Conservation (phyloP, 1,140 invertebrate genomes). For the Drosophila burlai region DNA sequence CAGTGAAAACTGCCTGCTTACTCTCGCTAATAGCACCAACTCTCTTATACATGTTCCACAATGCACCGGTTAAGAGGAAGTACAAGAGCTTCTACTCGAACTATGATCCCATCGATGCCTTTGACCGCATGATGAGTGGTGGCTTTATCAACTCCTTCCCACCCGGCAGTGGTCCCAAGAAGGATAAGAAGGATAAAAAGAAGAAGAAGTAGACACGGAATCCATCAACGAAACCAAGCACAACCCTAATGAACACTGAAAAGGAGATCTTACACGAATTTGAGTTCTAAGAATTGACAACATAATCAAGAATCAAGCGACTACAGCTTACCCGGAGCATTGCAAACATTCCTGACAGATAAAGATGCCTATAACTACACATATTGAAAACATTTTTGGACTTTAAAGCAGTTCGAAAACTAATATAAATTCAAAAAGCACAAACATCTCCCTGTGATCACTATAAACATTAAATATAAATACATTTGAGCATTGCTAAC, state of each 20-base stretch:
- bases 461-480: not conserved
- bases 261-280: conserved; percentile 34
- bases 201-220: conserved; percentile 20
- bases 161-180: conserved; percentile 38
- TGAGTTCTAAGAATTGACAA: conserved; percentile 30
- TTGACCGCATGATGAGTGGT: conserved; percentile 62
- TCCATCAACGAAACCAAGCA: not conserved
- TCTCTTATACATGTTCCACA: conserved; percentile 25
- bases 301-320: not conserved
- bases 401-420: not conserved
- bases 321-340: not conserved
- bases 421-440: conserved; percentile 14
- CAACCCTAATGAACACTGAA: not conserved
- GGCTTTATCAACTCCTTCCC: conserved; percentile 60
- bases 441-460: not conserved
- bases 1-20: conserved; percentile 25
- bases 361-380: not conserved
- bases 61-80: conserved; percentile 17
- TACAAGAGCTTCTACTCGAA: conserved; percentile 51
- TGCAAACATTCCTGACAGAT: conserved; percentile 8
- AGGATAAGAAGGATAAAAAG: conserved; percentile 39
- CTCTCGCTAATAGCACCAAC: conserved; percentile 20
- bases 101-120: conserved; percentile 57
- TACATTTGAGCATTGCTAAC: conserved; percentile 52
- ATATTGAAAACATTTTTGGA: not conserved